Conservation (phyloP, 1,140 invertebrate genomes). For the Eumeta japonica region DNA sequence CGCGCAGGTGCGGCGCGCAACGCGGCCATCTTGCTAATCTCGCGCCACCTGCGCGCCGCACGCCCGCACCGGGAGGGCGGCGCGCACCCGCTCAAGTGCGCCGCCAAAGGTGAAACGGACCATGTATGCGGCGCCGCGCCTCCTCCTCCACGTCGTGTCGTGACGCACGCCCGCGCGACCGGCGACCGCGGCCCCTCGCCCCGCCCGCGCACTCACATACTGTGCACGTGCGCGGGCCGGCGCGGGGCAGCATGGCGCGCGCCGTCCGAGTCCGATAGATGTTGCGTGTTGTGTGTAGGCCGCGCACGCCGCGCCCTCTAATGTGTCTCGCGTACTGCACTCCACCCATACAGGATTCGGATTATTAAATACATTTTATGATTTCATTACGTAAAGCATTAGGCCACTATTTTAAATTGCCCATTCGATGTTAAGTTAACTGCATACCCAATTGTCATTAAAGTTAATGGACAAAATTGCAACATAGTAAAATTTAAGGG, state of each 20-base stretch:
- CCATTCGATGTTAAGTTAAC: no score
- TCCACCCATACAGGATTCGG: background rate
- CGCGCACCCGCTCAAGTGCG: conserved; percentile 54
- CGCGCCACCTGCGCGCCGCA: conserved; percentile 71
- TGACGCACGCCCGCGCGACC: conserved; percentile 29
- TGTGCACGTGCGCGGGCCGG: conserved; percentile 1
- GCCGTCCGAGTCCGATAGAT: conserved; percentile 46
- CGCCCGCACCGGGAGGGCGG: conserved; percentile 46
- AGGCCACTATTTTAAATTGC: no score
- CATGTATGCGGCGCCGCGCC: conserved; percentile 47
- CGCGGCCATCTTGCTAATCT: conserved; percentile 88
- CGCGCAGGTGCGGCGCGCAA: conserved; percentile 85
- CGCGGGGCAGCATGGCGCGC: conserved; percentile 22
- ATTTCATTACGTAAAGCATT: no score
- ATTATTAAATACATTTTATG: background rate
- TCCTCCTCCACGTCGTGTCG: conserved; percentile 58
- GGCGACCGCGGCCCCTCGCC: conserved; percentile 36
- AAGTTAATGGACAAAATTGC: no score
- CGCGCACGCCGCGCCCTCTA: background rate
- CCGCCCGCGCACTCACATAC: conserved; percentile 13
- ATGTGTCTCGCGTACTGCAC: background rate
- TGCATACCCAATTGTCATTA: no score
- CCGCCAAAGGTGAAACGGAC: conserved; percentile 56
- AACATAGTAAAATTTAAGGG: no score
- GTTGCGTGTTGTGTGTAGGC: conserved; percentile 46